A percentile compares a stretch with the other conserved stretches of the same genome.
Conservation (phyloP, 2,113 vertebrate genomes). For the Piaya cayana region DNA sequence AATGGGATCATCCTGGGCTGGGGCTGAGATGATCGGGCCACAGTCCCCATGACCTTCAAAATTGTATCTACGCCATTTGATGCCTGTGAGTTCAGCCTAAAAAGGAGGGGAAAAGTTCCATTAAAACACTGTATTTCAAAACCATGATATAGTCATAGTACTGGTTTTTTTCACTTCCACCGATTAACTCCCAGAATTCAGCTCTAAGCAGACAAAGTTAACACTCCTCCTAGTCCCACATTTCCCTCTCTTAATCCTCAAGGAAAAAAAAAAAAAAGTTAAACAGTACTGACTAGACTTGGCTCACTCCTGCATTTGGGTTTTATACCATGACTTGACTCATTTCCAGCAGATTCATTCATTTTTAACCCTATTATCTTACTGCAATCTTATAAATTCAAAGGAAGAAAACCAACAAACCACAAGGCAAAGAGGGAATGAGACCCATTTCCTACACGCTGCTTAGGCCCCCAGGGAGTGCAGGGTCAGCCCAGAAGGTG, state of each 20-base stretch:
- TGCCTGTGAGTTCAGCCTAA: slow-evolving; percentile 96
- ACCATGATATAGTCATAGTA: background rate
- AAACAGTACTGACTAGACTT: background rate
- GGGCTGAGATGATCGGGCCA: slow-evolving; percentile 96
- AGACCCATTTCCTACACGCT: background rate
- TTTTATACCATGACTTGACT: background rate
- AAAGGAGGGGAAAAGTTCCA: background rate
- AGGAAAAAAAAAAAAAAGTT: background rate
- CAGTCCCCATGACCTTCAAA: slow-evolving; percentile 93
- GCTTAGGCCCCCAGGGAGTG: accelerated
- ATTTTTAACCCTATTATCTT: background rate
- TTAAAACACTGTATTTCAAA: background rate
- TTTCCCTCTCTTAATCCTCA: background rate
- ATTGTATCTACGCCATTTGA: slow-evolving; percentile 99
- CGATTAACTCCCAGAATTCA: background rate
- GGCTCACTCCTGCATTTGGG: background rate
- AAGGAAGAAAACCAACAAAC: background rate
- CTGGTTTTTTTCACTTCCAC: background rate
- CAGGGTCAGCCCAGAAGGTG: accelerated
- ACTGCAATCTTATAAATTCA: background rate
- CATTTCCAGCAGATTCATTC: background rate
- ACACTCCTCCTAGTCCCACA: background rate
- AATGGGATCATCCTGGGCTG: slow-evolving; percentile 96
- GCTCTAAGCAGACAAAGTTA: background rate
- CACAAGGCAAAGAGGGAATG: background rate